phyloP scores from a whole-genome alignment of 2,113 vertebrate genomes.

The Nannospalax galili region DNA sequence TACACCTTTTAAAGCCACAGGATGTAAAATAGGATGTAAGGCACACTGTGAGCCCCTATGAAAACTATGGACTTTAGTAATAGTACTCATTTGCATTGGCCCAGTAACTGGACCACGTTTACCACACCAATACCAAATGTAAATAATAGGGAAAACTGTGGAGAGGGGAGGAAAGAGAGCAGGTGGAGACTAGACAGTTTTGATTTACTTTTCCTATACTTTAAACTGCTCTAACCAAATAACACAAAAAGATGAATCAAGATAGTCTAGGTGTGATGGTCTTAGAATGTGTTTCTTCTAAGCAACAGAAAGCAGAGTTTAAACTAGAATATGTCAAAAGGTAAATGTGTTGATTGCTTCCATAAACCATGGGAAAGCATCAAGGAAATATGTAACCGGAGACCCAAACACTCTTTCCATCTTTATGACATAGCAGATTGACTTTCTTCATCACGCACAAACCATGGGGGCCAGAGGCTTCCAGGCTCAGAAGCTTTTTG shows the following conservation, averaged over 20 bases:
- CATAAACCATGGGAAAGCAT: neutral
- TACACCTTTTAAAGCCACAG: neutral
- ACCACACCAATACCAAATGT: neutral
- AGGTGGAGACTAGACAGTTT: neutral
- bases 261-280: neutral
- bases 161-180: too few relatives aligned
- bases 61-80: neutral
- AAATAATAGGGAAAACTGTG: neutral
- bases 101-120: neutral
- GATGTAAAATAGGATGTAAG: neutral
- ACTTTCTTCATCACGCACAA: neutral
- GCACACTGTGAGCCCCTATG: neutral
- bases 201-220: neutral
- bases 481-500: neutral
- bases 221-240: neutral
- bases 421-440: neutral
- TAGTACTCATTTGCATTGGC: too few relatives aligned
- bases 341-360: neutral
- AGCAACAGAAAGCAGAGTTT: constrained; percentile 16
- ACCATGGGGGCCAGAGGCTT: neutral
- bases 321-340: neutral
- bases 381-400: neutral
- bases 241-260: neutral
- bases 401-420: neutral
- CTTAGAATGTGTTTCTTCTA: neutral